Base-by-base conservation (phyloP, 2,113 vertebrate genomes). In the Madoqua kirkii region DNA sequence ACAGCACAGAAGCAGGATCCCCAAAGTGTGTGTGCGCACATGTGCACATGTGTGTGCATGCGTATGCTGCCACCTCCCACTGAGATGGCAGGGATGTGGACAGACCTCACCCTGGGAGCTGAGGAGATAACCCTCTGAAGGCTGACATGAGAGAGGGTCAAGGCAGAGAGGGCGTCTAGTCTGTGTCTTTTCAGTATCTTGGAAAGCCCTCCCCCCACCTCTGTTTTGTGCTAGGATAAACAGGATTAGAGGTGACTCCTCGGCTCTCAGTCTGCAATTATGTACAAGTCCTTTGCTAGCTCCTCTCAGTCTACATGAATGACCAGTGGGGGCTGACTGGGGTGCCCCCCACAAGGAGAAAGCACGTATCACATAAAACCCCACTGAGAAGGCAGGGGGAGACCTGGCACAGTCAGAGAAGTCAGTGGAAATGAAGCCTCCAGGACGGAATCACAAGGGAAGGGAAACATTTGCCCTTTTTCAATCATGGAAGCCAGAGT, bases 21-120 rank as follows among this genome's bases (percentile, higher is more conserved):
- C 25, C 4, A 52, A 52, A 78, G n/a, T 9, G 13, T 40, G 67
- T 36, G 67, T 40, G n/a, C n/a, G 23, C 12, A 5, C 2, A 27
- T 1, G 1, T 7, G 6, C 1, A 10, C 9, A 11, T 15, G 8
- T 9, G 31, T 8, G 27, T 2, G 2, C 10, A 6, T 3, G 3
- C 0, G 3, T 40, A 16, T 87, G 43, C 54, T 1, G 2, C 11
- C 7, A 17, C 43, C 43, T 55, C 29, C 29, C 3, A 8, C 9
- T 6, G 13, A 5, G 40, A 16, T 27, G n/a, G 27, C 25, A 31
- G 6, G 43, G 25, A 3, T n/a, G 8, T 9, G 17, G 3, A 10
- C 40, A 67, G 79, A 45, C 1, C 14, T 40, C 62, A 0, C 3
- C 21, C 17, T n/a, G 31, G 31, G 14, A 23, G 16, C 27, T 71